Conservation (phyloP, 2,888 invertebrate genomes). For the Oeneis ivallda region DNA sequence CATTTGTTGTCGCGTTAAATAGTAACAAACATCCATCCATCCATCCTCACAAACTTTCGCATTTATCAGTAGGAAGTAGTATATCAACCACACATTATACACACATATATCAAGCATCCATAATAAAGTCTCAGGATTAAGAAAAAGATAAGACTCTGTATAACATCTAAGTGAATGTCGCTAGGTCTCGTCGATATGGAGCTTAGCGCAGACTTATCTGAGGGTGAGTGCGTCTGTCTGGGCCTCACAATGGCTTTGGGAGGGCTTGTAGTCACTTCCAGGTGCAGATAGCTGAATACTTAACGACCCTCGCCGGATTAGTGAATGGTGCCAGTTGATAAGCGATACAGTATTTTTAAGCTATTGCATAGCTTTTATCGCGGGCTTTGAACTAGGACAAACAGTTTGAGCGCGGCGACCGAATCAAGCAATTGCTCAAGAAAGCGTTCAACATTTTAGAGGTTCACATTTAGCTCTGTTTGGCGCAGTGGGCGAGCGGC, state of each 20-base stretch:
- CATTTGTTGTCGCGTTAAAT: too few relatives aligned
- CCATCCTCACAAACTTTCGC: too few relatives aligned
- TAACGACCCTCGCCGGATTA: conserved; percentile 39
- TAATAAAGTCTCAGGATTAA: not conserved
- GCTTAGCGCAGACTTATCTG: conserved; percentile 30
- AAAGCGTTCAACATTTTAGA: too few relatives aligned
- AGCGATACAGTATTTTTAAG: conserved; percentile 23
- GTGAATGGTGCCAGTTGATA: conserved; percentile 40
- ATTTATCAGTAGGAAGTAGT: too few relatives aligned
- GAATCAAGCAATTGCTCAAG: too few relatives aligned
- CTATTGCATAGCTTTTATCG: too few relatives aligned
- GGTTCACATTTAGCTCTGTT: too few relatives aligned
- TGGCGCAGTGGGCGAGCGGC: too few relatives aligned
- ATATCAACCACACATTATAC: not conserved
- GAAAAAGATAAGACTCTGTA: not conserved
- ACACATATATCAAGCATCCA: not conserved
- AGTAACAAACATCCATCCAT: too few relatives aligned
- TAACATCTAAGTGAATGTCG: not conserved
- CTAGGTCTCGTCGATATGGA: conserved; percentile 11
- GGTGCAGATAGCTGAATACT: conserved; percentile 50
- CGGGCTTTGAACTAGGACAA: too few relatives aligned
- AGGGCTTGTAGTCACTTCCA: conserved; percentile 69
- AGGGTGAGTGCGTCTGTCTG: conserved; percentile 56
- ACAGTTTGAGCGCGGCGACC: too few relatives aligned
- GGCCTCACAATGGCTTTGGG: conserved; percentile 64